Base-by-base conservation (phyloP, 2,113 vertebrate genomes). In the Xiphophorus hellerii region DNA sequence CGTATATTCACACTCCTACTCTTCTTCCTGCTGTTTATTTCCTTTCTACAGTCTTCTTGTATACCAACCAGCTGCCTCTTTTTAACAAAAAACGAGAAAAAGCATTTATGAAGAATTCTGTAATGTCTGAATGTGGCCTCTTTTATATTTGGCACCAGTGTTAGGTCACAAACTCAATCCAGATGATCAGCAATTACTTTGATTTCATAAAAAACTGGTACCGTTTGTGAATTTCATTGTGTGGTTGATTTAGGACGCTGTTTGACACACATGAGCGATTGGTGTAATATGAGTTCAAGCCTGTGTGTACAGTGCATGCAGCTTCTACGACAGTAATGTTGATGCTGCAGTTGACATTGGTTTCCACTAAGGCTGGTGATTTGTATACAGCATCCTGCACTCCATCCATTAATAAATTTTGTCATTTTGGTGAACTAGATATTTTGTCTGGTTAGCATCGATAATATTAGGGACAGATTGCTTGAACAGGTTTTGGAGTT, bases 401-500 rank as follows among this genome's bases (percentile, higher is more conserved):
- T 60, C 3, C 39, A 67, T 82, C 81, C 64, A 60, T 48, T 54
- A 1, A 48, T 48, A 48, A 48, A 48, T 48, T 66, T 4, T 35
- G 58, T 20, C 11, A 60, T 17, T 77, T 78, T 75, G 66, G 30
- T 67, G 77, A 67, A 78, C 70, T 77, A 76, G 74, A 42, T 81
- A 39, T 71, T 82, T 84, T 83, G 68, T 37, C 77, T 51, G 73
- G 82, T 84, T 87, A 70, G 87, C 88, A 88, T 81, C 90, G 85
- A 85, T 74, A 62, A 29, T 71, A 14, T 60, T 35, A 61, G 76
- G 71, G 64, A 27, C 17, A 69, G 29, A n/a, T 20, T 69, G 68
- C 51, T 58, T n/a, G 25, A 11, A 75, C 62, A 63, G 54, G 71
- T 39, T 75, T 85, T 71, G 2, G 5, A 58, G 51, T n/a, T 22